These are phyloP conservation scores for Falco naumanni DNA, from an alignment of 2,797 vertebrate genomes.

Conservation along the genomic window DNA sequence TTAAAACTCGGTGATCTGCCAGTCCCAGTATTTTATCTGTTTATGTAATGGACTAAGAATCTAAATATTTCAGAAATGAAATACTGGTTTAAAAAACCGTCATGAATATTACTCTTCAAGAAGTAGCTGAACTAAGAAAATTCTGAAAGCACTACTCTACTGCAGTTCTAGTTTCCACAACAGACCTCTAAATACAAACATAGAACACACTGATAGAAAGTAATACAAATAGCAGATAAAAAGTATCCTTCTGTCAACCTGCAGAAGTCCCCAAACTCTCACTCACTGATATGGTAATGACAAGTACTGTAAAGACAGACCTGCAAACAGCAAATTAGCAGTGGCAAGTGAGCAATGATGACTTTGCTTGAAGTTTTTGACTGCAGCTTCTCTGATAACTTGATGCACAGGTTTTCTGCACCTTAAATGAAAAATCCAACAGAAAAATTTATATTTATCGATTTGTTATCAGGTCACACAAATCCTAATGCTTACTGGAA, in stretches of 20 bases:
- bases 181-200: background rate
- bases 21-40: background rate
- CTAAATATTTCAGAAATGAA: background rate
- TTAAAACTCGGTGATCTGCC: background rate
- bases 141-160: background rate
- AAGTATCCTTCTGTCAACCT: background rate
- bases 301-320: conserved; percentile 70
- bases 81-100: background rate
- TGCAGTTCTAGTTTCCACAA: background rate
- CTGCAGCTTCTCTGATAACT: conserved; percentile 96
- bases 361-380: conserved; percentile 98
- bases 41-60: background rate
- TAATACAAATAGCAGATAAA: background rate
- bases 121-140: background rate
- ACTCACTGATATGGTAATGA: background rate
- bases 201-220: background rate
- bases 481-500: background rate
- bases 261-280: background rate
- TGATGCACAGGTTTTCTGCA: conserved; percentile 96
- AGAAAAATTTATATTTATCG: background rate
- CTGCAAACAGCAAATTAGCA: conserved; percentile 97
- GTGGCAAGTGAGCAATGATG: conserved; percentile 95
- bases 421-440: conserved; percentile 75
- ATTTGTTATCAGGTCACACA: background rate
- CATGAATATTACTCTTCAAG: background rate